These are phyloP conservation scores for Papilio protenor DNA, from an alignment of 2,888 invertebrate species.

Conservation along the genomic window DNA sequence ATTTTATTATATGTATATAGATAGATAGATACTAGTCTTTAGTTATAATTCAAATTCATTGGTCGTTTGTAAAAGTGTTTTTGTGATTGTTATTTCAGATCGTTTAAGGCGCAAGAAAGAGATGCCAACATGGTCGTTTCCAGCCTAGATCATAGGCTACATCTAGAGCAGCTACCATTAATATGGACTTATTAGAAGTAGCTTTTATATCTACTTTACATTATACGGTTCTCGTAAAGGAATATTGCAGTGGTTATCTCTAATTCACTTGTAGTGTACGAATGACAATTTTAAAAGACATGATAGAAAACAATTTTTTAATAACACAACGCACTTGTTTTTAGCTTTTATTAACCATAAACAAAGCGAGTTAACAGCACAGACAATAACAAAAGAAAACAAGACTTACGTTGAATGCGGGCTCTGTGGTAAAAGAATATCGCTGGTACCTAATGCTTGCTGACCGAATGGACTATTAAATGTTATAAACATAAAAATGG, in stretches of 20 bases:
- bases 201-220: too few species aligned
- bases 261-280: neutral
- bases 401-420: constrained; percentile 59
- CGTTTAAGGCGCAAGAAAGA: too few species aligned
- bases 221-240: too few species aligned
- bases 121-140: too few species aligned
- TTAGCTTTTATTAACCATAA: constrained; percentile 46
- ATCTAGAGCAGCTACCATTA: too few species aligned
- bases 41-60: too few species aligned
- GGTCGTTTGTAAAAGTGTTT: too few species aligned
- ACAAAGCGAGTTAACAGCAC: constrained; percentile 52
- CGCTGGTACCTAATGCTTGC: constrained; percentile 39
- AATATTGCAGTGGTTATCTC: neutral
- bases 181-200: too few species aligned
- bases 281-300: neutral
- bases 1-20: too few species aligned
- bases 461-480: constrained; percentile 46
- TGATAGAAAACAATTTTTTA: neutral
- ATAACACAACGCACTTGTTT: neutral
- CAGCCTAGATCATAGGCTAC: too few species aligned
- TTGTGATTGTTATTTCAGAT: too few species aligned
- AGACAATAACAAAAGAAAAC: constrained; percentile 56
- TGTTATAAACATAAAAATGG: constrained; percentile 42
- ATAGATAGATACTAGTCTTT: too few species aligned
- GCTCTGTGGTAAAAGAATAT: constrained; percentile 57